These are phyloP conservation scores for Eupeodes latifasciatus DNA, from an alignment of 2,888 invertebrate genomes.

Conservation along the genomic window DNA sequence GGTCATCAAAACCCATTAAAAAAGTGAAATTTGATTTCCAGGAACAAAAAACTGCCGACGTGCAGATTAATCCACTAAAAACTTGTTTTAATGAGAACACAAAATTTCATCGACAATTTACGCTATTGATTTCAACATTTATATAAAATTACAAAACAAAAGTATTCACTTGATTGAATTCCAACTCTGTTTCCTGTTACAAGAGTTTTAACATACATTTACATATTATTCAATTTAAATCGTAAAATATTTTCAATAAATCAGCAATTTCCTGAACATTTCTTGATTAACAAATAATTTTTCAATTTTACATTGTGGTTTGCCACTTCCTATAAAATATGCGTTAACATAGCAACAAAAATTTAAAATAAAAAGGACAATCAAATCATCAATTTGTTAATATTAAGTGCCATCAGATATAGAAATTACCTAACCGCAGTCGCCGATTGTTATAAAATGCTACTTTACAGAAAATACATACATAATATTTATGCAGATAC, in stretches of 20 bases:
- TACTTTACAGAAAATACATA: not conserved
- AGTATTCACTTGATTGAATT: not conserved
- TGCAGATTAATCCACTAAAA: too few relatives aligned
- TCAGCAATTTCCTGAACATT: not conserved
- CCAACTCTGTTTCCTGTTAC: not conserved
- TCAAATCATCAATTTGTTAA: conserved; percentile 55
- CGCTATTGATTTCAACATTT: not conserved
- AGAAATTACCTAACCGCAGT: conserved; percentile 52
- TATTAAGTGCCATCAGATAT: conserved; percentile 50
- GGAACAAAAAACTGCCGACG: too few relatives aligned
- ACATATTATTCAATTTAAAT: too few relatives aligned
- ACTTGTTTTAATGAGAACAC: too few relatives aligned
- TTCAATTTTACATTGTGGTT: not conserved
- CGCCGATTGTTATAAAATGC: not conserved
- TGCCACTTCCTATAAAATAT: not conserved
- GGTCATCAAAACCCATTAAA: too few relatives aligned
- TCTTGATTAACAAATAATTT: not conserved
- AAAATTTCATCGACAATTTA: too few relatives aligned
- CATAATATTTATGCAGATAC: too few relatives aligned
- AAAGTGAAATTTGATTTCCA: too few relatives aligned
- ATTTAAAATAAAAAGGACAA: not conserved
- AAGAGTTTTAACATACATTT: not conserved
- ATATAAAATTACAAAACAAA: too few relatives aligned
- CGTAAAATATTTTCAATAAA: conserved; percentile 4
- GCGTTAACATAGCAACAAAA: not conserved